phyloP scores from a whole-genome alignment of 2,888 invertebrate species.

The Villa cingulata region DNA sequence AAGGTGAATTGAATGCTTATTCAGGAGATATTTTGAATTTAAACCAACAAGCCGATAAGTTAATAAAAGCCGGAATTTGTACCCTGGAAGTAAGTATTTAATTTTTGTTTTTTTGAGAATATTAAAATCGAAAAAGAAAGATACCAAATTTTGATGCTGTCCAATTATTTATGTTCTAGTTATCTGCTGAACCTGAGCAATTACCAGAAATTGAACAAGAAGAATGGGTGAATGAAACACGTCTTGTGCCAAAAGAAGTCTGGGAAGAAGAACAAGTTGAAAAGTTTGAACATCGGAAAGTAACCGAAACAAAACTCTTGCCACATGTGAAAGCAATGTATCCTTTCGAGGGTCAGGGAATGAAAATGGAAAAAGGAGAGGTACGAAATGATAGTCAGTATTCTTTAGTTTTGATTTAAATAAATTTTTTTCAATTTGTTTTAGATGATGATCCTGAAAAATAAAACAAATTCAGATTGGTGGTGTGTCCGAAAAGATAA shows the following conservation, averaged over 20 bases:
- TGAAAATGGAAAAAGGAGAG: slow-evolving; percentile 84
- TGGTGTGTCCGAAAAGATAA: slow-evolving; percentile 94
- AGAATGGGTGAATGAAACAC: slow-evolving; percentile 63
- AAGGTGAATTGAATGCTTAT: slow-evolving; percentile 81
- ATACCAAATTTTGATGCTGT: background rate
- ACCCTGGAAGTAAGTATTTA: slow-evolving; percentile 25
- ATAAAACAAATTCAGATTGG: slow-evolving; percentile 95
- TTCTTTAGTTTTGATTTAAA: no score
- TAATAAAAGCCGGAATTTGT: slow-evolving; percentile 62
- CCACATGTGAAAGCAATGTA: slow-evolving; percentile 81
- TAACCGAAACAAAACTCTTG: slow-evolving; percentile 71
- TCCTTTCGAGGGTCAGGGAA: slow-evolving; percentile 84
- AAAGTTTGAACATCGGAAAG: slow-evolving; percentile 68
- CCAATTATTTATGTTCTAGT: slow-evolving; percentile 21
- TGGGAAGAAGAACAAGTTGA: slow-evolving; percentile 88
- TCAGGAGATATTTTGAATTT: slow-evolving; percentile 71
- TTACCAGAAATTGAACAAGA: slow-evolving; percentile 48
- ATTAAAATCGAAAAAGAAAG: background rate
- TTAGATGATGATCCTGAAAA: slow-evolving; percentile 70
- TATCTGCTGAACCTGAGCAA: slow-evolving; percentile 50
- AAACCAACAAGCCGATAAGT: slow-evolving; percentile 61
- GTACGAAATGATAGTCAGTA: no score
- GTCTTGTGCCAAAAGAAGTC: slow-evolving; percentile 78
- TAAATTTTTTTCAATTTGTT: slow-evolving; percentile 14
- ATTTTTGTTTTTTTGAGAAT: no score